These are phyloP conservation scores for Sinotaia quadrata DNA, from an alignment of 2,888 invertebrate species.

Conservation along the genomic window DNA sequence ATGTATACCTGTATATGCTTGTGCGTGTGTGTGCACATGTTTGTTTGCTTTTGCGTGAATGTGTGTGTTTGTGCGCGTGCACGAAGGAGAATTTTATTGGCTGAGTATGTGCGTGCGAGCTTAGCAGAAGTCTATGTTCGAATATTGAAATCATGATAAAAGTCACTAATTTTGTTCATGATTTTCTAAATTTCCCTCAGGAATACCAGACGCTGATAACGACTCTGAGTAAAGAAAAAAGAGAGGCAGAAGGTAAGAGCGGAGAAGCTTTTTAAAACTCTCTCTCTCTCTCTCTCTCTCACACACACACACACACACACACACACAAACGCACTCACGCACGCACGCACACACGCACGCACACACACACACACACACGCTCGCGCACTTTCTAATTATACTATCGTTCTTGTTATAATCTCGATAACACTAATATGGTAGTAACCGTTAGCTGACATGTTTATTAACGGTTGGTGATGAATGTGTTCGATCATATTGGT, in stretches of 20 bases:
- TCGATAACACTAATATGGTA: too few species aligned
- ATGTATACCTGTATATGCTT: neutral
- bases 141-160: too few species aligned
- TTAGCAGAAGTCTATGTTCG: too few species aligned
- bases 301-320: neutral
- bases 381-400: neutral
- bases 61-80: conserved; percentile 5
- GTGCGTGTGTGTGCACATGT: neutral
- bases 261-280: conserved; percentile 23
- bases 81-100: neutral
- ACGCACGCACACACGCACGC: neutral
- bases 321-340: neutral
- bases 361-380: neutral
- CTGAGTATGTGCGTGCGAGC: neutral
- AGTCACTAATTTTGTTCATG: too few species aligned
- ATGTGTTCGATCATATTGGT: too few species aligned
- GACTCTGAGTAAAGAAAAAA: conserved; percentile 28
- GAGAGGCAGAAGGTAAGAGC: conserved; percentile 38
- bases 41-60: neutral
- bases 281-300: neutral
- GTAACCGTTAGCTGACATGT: too few species aligned
- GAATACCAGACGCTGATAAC: conserved; percentile 25
- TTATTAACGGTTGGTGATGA: too few species aligned
- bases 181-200: conserved; percentile 18
- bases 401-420: too few species aligned